Percentiles rank a stretch among this genome's conserved stretches.
These are phyloP conservation scores for Nomada fucata DNA, from an alignment of 2,888 invertebrate species.

Conservation along the genomic window DNA sequence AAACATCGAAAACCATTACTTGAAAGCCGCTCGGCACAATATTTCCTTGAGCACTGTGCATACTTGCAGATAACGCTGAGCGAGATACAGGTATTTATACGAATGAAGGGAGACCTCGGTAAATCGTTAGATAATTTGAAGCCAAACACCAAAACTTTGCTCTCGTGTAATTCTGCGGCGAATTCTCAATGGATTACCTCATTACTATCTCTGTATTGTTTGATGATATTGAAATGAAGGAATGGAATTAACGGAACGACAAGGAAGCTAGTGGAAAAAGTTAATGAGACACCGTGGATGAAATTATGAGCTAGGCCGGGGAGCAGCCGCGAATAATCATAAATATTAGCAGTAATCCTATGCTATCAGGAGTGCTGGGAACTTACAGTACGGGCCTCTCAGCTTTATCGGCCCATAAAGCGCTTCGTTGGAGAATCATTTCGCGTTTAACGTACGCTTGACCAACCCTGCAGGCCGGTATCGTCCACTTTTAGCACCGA, in stretches of 20 bases:
- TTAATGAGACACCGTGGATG: conserved; percentile 52
- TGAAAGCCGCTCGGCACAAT: conserved; percentile 44
- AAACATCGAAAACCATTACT: conserved; percentile 53
- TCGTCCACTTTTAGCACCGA: conserved; percentile 62
- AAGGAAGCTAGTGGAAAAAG: conserved; percentile 1
- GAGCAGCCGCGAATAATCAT: conserved; percentile 68
- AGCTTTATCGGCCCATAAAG: conserved; percentile 76
- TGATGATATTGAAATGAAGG: neutral
- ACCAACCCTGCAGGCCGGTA: conserved; percentile 51
- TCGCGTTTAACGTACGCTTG: conserved; percentile 75
- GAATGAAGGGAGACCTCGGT: neutral
- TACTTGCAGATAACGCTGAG: neutral
- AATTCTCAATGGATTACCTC: conserved; percentile 1
- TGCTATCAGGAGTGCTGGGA: conserved; percentile 59
- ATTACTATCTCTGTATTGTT: neutral
- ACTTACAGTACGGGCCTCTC: conserved; percentile 44
- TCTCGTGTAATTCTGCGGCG: too few relatives aligned
- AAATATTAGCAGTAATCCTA: conserved; percentile 68
- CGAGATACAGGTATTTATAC: neutral
- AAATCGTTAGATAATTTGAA: conserved; percentile 13
- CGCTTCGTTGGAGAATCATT: conserved; percentile 73
- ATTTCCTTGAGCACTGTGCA: neutral
- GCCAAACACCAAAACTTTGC: neutral
- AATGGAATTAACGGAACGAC: neutral
- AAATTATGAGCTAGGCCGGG: conserved; percentile 31